phyloP scores from a whole-genome alignment of 53 echinoderm and acorn worm species.

The Stichopus horrens region DNA sequence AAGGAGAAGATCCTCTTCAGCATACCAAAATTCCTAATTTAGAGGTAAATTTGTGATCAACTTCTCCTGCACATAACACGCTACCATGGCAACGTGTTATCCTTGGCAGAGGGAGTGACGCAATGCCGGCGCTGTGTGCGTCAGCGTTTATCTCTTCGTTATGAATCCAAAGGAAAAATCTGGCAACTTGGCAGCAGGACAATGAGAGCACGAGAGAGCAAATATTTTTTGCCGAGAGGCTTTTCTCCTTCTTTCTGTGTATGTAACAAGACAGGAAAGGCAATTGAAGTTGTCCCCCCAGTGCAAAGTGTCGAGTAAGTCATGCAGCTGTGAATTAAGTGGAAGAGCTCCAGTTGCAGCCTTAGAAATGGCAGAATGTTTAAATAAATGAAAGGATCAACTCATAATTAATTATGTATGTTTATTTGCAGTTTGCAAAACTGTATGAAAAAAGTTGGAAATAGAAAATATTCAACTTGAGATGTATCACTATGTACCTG shows the following conservation, averaged over 20 bases:
- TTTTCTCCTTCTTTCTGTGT: neutral
- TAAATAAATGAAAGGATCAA: too few species aligned
- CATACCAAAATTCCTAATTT: conserved; percentile 40
- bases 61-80: conserved; percentile 37
- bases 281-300: neutral
- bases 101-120: conserved; percentile 19
- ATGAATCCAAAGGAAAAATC: neutral
- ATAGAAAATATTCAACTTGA: too few species aligned
- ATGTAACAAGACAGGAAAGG: neutral
- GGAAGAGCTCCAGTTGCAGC: neutral
- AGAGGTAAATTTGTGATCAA: conserved; percentile 41
- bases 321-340: neutral
- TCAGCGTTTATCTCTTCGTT: conserved; percentile 23
- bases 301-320: neutral
- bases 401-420: too few species aligned
- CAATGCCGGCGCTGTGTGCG: conserved; percentile 28
- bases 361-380: neutral
- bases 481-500: too few species aligned
- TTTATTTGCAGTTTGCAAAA: too few species aligned
- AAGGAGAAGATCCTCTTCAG: conserved; percentile 25
- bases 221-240: conserved; percentile 22
- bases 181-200: neutral
- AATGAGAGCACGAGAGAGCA: conserved; percentile 28
- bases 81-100: conserved; percentile 30
- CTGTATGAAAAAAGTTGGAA: too few species aligned